phyloP scores from a whole-genome alignment of 2,113 vertebrate species.

The Brienomyrus longianalis region DNA sequence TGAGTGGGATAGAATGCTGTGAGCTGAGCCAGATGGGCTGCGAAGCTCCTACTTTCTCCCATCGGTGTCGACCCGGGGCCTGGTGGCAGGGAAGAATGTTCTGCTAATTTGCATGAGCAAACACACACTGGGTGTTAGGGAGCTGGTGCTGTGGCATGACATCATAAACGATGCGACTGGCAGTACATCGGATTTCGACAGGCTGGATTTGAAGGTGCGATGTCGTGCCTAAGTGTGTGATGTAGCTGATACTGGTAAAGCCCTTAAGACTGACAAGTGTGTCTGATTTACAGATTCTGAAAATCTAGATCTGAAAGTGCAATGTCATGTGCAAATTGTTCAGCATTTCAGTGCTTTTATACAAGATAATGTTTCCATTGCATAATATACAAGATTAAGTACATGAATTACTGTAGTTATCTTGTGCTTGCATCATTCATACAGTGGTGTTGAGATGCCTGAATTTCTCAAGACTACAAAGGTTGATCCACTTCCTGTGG shows the following conservation, averaged over 20 bases:
- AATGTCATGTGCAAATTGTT: background rate
- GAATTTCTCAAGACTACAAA: background rate
- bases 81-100: background rate
- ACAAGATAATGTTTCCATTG: background rate
- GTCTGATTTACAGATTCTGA: background rate
- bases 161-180: background rate
- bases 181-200: background rate
- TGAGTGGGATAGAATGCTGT: background rate
- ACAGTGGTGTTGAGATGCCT: background rate
- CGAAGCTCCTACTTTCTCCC: background rate
- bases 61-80: background rate
- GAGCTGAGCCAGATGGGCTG: constrained; percentile 4
- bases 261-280: background rate
- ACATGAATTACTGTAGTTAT: background rate
- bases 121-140: background rate
- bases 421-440: background rate
- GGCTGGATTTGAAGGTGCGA: background rate
- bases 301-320: background rate
- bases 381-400: background rate
- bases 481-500: background rate
- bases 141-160: background rate
- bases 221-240: background rate
- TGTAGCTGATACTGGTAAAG: background rate
- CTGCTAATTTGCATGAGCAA: background rate
- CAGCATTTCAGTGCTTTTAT: background rate